Percentiles rank a stretch among this genome's conserved stretches.
phyloP scores from a whole-genome alignment of 2,797 vertebrate species.

The Mionectes olivaceus region DNA sequence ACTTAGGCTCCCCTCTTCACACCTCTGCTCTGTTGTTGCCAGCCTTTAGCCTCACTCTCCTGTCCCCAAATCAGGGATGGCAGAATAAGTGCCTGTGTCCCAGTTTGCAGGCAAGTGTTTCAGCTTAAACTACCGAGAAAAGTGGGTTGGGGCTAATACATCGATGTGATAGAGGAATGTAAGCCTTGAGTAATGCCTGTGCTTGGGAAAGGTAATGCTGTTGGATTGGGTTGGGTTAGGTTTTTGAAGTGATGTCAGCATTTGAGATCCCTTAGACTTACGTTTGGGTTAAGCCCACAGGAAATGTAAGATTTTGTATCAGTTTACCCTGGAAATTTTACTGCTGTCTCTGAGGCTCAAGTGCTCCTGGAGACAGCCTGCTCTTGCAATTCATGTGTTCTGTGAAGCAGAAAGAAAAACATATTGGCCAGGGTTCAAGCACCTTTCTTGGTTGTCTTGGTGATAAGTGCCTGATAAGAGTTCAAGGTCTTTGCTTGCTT shows the following conservation, averaged over 20 bases:
- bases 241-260: not conserved
- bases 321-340: not conserved
- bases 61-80: not conserved
- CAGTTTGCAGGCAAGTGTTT: not conserved
- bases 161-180: not conserved
- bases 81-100: not conserved
- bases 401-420: slow-evolving; percentile 20
- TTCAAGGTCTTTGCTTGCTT: slow-evolving; percentile 22
- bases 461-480: slow-evolving; percentile 27
- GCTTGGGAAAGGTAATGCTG: not conserved
- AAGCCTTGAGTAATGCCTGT: not conserved
- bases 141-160: not conserved
- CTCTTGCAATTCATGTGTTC: not conserved
- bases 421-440: slow-evolving; percentile 13
- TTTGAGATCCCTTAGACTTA: not conserved
- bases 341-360: not conserved
- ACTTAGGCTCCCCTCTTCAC: not conserved
- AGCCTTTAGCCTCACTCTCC: not conserved
- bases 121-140: not conserved
- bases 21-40: not conserved
- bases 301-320: not conserved
- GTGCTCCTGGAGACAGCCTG: not conserved
- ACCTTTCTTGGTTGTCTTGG: slow-evolving; percentile 34
- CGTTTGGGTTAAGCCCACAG: not conserved
- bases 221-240: not conserved